These are phyloP conservation scores for Unio delphinus DNA, from an alignment of 2,888 invertebrate species.

Conservation along the genomic window DNA sequence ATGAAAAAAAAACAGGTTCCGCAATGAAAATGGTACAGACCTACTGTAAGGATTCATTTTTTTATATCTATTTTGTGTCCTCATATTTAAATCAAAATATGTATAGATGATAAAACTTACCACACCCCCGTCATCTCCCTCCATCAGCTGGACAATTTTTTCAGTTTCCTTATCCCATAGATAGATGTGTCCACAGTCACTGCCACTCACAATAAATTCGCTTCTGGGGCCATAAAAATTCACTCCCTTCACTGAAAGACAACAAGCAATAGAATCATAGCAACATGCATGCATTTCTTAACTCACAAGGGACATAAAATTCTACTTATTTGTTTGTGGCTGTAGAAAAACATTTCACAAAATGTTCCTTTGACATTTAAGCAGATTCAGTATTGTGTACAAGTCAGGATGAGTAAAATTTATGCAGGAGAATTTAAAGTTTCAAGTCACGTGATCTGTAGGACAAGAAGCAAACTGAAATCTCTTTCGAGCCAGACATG, in stretches of 20 bases:
- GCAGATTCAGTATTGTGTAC: neutral
- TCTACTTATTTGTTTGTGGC: neutral
- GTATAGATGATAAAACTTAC: constrained; percentile 74
- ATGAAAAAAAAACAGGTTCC: neutral
- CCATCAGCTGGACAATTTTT: constrained; percentile 86
- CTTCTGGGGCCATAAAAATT: constrained; percentile 93
- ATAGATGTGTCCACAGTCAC: constrained; percentile 89
- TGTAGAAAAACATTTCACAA: neutral
- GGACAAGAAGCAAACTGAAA: no score
- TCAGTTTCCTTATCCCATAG: constrained; percentile 93
- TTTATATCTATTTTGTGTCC: neutral
- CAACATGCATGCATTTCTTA: no score
- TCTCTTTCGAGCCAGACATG: no score
- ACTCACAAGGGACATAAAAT: neutral
- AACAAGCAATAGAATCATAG: neutral
- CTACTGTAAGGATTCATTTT: neutral
- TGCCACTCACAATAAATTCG: constrained; percentile 92
- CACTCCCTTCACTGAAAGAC: constrained; percentile 84
- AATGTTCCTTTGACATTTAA: neutral
- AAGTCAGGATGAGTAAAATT: neutral
- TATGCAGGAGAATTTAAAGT: no score
- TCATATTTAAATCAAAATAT: neutral
- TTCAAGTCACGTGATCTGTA: no score
- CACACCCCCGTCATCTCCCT: constrained; percentile 74
- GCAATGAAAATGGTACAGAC: neutral